phyloP scores from a whole-genome alignment of 1,140 invertebrate species.

The Drosophila fuyamai region DNA sequence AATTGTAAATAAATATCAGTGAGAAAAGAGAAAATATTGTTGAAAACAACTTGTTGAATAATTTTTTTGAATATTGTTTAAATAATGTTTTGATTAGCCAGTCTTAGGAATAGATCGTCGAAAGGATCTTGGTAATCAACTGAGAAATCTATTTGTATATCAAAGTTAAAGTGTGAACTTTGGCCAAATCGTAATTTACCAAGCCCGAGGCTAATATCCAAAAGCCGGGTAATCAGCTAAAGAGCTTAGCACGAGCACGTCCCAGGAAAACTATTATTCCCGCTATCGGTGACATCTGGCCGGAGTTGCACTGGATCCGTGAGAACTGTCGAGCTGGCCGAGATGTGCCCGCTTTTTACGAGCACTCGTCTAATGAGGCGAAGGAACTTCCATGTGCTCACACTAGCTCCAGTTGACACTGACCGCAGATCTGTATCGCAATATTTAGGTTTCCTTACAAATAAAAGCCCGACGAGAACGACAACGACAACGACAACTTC shows the following conservation, averaged over 20 bases:
- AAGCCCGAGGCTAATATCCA: background rate
- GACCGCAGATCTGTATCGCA: conserved; percentile 74
- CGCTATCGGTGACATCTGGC: conserved; percentile 36
- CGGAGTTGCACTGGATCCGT: conserved; percentile 19
- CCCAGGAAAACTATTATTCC: conserved; percentile 39
- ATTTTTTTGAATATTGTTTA: too few species aligned
- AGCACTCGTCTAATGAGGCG: conserved; percentile 51
- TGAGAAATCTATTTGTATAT: background rate
- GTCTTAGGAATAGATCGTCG: background rate
- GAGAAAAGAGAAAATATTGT: too few species aligned
- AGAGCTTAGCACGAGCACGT: conserved; percentile 24
- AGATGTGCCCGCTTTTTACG: conserved; percentile 35
- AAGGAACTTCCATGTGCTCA: conserved; percentile 28
- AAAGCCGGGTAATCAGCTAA: background rate
- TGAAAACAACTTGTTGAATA: too few species aligned
- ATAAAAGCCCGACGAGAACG: conserved; percentile 50
- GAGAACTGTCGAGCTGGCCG: conserved; percentile 26
- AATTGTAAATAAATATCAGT: too few species aligned
- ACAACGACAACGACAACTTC: conserved; percentile 3
- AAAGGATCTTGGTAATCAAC: too few species aligned
- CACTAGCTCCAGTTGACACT: conserved; percentile 63
- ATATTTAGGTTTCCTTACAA: conserved; percentile 75
- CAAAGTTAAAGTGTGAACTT: background rate
- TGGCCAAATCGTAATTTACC: background rate
- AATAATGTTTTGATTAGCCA: too few species aligned